A percentile compares a stretch with the other conserved stretches of the same genome.
These are phyloP conservation scores for Octodon degus DNA, from an alignment of 2,113 vertebrate species.

Conservation along the genomic window DNA sequence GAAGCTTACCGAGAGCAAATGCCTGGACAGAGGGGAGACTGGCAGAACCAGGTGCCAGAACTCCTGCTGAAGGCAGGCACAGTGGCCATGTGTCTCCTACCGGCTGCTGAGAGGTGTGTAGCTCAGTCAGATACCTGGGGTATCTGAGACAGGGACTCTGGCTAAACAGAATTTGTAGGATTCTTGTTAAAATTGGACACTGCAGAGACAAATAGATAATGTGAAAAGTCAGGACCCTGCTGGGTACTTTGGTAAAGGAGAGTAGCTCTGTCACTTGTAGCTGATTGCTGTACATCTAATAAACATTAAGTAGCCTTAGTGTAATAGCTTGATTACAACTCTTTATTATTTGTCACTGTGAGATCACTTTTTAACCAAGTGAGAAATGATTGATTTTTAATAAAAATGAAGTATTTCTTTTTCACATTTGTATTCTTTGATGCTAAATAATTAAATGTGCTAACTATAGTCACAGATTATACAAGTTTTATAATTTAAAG, in stretches of 20 bases:
- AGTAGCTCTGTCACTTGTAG: not conserved
- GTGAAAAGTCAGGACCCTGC: not conserved
- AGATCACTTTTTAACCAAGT: not conserved
- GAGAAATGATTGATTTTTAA: conserved; percentile 32
- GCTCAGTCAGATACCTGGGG: not conserved
- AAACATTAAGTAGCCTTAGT: not conserved
- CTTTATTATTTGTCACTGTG: not conserved
- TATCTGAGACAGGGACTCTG: too few species aligned
- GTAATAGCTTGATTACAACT: not conserved
- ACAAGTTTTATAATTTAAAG: conserved; percentile 1
- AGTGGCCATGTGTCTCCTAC: not conserved
- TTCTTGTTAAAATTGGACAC: not conserved
- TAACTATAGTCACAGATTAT: not conserved
- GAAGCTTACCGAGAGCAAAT: not conserved
- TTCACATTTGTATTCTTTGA: not conserved
- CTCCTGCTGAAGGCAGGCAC: not conserved
- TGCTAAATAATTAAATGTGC: conserved; percentile 52
- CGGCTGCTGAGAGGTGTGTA: not conserved
- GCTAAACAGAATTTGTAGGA: not conserved
- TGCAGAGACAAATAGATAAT: not conserved
- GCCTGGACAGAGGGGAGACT: not conserved
- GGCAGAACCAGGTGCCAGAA: not conserved
- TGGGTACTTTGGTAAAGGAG: not conserved
- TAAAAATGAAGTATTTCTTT: conserved; percentile 12
- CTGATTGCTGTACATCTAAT: not conserved